Base-by-base conservation (phyloP, 2,113 vertebrate species). In the Calidris pygmaea region DNA sequence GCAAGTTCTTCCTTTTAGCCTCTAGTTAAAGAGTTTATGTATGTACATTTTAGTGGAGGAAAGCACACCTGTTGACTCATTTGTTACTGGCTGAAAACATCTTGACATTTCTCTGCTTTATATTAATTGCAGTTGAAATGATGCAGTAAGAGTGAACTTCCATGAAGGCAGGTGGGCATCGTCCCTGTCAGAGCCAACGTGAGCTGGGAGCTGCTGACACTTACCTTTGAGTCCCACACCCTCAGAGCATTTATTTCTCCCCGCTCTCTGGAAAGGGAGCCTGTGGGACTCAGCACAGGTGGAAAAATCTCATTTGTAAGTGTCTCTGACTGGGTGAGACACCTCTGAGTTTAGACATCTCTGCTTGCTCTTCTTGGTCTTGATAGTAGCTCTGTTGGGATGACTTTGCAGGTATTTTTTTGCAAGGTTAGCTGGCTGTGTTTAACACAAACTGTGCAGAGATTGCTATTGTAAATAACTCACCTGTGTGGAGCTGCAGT, bases 161-260 rank as follows among this genome's bases (percentile, higher is more conserved):
- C 50, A 18, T 21, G 8, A 43, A 75, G 32, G 21, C 52, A 43
- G 50, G 26, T 43, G 20, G 23, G 16, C 29, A 55, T 30, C 41
- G 23, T 27, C 27, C 16, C 26, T 34, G 23, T 17, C 0, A 0
- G 30, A 55, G 67, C 56, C 70, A 30, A 1, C 1, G 1, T 0
- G 0, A 71, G 37, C 19, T 6, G 6, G 77, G 70, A 85, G 39
- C 35, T 5, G 2, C 18, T 14, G 24, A 12, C 47, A 34, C 21
- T 6, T 0, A 1, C 9, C 24, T 59, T 24, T 18, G 82, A 14
- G n/a, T 45, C n/a, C 37, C 1, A 0, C 4, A 1, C 16, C 39
- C 22, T 41, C n/a, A 7, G 48, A 66, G 24, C n/a, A 5, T 15
- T 47, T 66, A 5, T 29, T 88, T 41, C 24, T 63, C 55, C 59